phyloP scores from a whole-genome alignment of 53 echinoderm and acorn worm genomes.

The Henricia sp. region DNA sequence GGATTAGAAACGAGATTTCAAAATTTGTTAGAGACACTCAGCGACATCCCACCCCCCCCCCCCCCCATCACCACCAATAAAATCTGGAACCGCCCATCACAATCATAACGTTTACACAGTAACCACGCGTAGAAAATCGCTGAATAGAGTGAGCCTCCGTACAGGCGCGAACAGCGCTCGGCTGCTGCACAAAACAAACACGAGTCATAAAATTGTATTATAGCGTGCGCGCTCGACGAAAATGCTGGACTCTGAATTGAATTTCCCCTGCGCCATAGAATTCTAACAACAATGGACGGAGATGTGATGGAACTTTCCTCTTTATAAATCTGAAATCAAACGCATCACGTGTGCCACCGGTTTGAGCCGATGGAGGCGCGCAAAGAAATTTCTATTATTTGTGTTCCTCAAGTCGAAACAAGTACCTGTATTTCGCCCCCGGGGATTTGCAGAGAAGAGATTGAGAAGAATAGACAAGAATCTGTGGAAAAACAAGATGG shows the following conservation, averaged over 20 bases:
- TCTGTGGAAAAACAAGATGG: slow-evolving; percentile 46
- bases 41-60: too few species aligned
- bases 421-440: slow-evolving; percentile 2
- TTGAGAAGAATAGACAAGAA: slow-evolving; percentile 21
- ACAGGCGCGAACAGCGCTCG: background rate
- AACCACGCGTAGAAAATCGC: background rate
- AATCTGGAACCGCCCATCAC: too few species aligned
- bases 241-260: slow-evolving; percentile 6
- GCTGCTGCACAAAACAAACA: slow-evolving; percentile 51
- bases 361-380: slow-evolving; percentile 13
- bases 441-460: background rate
- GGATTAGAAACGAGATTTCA: too few species aligned
- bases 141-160: background rate
- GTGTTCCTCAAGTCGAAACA: slow-evolving; percentile 32
- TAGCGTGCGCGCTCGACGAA: background rate
- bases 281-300: slow-evolving; percentile 25
- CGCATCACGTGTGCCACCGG: slow-evolving; percentile 56
- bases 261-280: slow-evolving; percentile 13
- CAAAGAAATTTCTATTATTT: slow-evolving; percentile 17
- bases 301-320: slow-evolving; percentile 52
- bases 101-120: slow-evolving; percentile 48
- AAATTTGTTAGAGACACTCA: too few species aligned
- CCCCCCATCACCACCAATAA: too few species aligned
- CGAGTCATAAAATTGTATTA: slow-evolving; percentile 49
- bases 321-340: slow-evolving; percentile 5